Percentiles rank a stretch among this genome's conserved stretches.
Conservation (phyloP, 1,140 invertebrate genomes). For the Bradysia coprophila region DNA sequence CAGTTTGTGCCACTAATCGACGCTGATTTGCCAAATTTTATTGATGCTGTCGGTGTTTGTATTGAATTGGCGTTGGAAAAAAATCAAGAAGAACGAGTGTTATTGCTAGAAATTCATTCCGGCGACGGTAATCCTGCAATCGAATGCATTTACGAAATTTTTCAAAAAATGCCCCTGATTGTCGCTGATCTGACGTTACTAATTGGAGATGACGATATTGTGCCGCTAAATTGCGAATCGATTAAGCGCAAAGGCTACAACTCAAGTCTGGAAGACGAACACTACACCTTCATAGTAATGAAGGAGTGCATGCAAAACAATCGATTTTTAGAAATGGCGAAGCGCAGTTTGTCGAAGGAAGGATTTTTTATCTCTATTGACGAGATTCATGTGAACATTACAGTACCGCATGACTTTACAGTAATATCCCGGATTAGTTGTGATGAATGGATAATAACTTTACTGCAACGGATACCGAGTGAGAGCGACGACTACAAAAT, state of each 20-base stretch:
- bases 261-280: no score
- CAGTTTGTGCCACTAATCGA: conserved; percentile 51
- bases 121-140: conserved; percentile 25
- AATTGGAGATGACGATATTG: conserved; percentile 27
- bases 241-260: no score
- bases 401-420: no score
- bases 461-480: conserved; percentile 28
- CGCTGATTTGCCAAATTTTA: conserved; percentile 16
- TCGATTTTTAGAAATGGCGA: no score
- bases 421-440: no score
- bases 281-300: no score
- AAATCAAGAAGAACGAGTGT: conserved; percentile 41
- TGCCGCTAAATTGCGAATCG: conserved; percentile 15
- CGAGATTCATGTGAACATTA: no score
- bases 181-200: conserved; percentile 25
- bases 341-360: no score
- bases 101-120: conserved; percentile 35
- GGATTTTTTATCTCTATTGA: no score
- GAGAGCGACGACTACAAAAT: conserved; percentile 35
- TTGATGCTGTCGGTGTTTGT: conserved; percentile 14
- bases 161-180: conserved; percentile 39
- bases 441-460: conserved; percentile 25
- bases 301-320: no score
- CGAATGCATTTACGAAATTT: conserved; percentile 30
- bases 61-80: conserved; percentile 69